phyloP scores from a whole-genome alignment of 2,888 invertebrate species.

The Ormyrus thymus region DNA sequence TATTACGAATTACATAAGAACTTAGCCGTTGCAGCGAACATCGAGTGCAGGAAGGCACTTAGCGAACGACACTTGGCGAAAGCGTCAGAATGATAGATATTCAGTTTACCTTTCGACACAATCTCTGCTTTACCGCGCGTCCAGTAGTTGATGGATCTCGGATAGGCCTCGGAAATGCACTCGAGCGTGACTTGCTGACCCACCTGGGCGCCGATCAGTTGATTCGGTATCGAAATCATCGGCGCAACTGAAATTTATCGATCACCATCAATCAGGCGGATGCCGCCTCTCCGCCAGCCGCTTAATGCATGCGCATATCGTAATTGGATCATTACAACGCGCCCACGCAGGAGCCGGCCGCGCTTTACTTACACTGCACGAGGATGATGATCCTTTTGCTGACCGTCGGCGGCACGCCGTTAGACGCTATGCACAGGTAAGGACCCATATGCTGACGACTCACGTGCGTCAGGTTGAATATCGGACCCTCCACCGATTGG shows the following conservation, averaged over 20 bases:
- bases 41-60: neutral
- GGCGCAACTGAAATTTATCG: constrained; percentile 75
- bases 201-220: constrained; percentile 77
- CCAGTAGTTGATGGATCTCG: constrained; percentile 79
- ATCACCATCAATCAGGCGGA: constrained; percentile 28
- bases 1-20: too few species aligned
- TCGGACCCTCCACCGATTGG: constrained; percentile 80
- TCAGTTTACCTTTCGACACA: constrained; percentile 75
- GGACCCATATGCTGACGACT: constrained; percentile 76
- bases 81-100: constrained; percentile 23
- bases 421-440: constrained; percentile 76
- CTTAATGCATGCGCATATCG: constrained; percentile 17
- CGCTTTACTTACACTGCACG: constrained; percentile 76
- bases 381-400: constrained; percentile 76
- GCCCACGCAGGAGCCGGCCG: neutral
- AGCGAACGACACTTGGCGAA: neutral
- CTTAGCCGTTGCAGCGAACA: too few species aligned
- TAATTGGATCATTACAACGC: constrained; percentile 23
- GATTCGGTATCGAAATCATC: constrained; percentile 78
- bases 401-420: constrained; percentile 76
- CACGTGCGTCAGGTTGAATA: constrained; percentile 72
- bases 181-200: constrained; percentile 77
- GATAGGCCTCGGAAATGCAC: constrained; percentile 78
- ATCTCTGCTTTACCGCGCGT: constrained; percentile 77
- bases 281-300: neutral